phyloP scores from a whole-genome alignment of 1,140 invertebrate species.

The Thrips palmi region DNA sequence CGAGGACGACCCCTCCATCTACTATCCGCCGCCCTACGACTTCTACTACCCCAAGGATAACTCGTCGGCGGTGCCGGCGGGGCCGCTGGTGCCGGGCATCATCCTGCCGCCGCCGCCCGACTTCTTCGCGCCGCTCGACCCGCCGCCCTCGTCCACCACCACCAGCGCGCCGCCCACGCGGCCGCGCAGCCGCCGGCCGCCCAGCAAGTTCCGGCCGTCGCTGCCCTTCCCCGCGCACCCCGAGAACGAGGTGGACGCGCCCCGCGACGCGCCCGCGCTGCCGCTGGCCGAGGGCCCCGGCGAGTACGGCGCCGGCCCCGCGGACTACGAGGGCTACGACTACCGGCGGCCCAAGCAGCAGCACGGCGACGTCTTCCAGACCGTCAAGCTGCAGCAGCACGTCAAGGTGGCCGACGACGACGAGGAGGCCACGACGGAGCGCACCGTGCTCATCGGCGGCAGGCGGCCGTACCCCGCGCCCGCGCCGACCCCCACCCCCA shows the following conservation, averaged over 20 bases:
- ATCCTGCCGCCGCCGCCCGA: conserved; percentile 70
- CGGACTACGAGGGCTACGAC: too few relatives aligned
- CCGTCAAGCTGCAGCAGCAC: too few relatives aligned
- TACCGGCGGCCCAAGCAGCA: too few relatives aligned
- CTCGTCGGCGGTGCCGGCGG: conserved; percentile 53
- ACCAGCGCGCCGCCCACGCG: conserved; percentile 22
- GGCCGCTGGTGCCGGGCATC: conserved; percentile 70
- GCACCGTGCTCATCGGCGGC: too few relatives aligned
- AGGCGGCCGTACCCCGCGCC: too few relatives aligned
- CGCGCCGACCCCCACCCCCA: too few relatives aligned
- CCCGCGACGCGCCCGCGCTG: conserved; percentile 18
- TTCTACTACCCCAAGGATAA: conserved; percentile 66
- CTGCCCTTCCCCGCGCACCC: conserved; percentile 16
- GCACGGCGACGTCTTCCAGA: too few relatives aligned
- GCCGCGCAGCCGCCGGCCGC: neutral
- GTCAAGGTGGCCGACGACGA: too few relatives aligned
- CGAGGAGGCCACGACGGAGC: too few relatives aligned
- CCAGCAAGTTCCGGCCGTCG: too few relatives aligned
- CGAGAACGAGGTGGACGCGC: conserved; percentile 17
- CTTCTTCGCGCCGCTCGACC: conserved; percentile 51
- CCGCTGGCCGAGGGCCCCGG: conserved; percentile 10
- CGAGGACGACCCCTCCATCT: conserved; percentile 74
- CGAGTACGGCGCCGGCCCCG: too few relatives aligned
- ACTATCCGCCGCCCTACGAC: conserved; percentile 75
- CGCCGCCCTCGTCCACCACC: conserved; percentile 14